A percentile compares a stretch with the other conserved stretches of the same genome.
Evolutionary conservation across 2,888 invertebrate species (phyloP).

Genomic region (Pyralis farinalis): DNA sequence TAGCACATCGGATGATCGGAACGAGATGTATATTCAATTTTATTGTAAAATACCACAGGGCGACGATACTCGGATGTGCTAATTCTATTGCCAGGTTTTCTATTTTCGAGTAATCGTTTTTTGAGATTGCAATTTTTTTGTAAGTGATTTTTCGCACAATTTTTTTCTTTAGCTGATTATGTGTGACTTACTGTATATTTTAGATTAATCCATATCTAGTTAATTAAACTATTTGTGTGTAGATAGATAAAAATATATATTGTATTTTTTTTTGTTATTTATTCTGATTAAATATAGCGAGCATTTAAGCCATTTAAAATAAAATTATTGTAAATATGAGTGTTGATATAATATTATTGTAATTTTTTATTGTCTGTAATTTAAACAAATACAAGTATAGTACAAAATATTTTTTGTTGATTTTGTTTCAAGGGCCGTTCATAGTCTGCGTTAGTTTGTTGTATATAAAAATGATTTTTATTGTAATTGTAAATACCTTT

Average conservation of each 20-base stretch:
- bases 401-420: conserved; percentile 37
- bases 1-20: too few relatives aligned
- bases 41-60: too few relatives aligned
- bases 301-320: conserved; percentile 22
- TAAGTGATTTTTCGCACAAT: conserved; percentile 26
- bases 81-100: too few relatives aligned
- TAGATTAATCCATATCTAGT: conserved; percentile 3
- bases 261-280: conserved; percentile 17
- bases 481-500: too few relatives aligned
- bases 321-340: conserved; percentile 20
- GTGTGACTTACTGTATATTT: conserved; percentile 4
- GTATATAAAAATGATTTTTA: too few relatives aligned
- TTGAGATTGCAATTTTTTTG: conserved; percentile 3
- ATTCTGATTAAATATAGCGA: conserved; percentile 16
- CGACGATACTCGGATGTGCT: too few relatives aligned
- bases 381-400: conserved; percentile 22
- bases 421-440: conserved; percentile 16
- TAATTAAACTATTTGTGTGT: conserved; percentile 13
- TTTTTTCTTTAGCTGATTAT: conserved; percentile 15
- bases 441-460: background rate
- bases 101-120: background rate
- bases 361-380: conserved; percentile 8
- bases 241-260: conserved; percentile 14
- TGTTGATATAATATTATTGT: conserved; percentile 7
- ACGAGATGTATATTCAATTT: too few relatives aligned